Conservation (phyloP, 2,888 invertebrate genomes). For the Limulus polyphemus region DNA sequence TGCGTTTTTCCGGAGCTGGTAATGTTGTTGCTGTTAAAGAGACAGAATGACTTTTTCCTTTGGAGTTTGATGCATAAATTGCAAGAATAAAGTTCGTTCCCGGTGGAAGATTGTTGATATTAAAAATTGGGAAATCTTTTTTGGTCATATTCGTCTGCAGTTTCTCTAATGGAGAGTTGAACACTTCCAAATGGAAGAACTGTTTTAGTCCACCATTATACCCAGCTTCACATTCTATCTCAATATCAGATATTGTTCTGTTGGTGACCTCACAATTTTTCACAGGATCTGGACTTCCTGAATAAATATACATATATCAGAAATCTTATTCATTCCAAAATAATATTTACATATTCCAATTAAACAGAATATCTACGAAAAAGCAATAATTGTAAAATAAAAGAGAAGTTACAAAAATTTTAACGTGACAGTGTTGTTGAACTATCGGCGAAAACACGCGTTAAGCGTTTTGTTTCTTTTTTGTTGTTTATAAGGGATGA, state of each 20-base stretch:
- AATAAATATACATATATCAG: too few relatives aligned
- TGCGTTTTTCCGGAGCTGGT: neutral
- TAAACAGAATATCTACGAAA: too few relatives aligned
- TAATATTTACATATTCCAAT: too few relatives aligned
- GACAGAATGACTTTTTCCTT: neutral
- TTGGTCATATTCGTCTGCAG: neutral
- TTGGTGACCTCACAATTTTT: neutral
- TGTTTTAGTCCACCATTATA: neutral
- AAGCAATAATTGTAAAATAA: too few relatives aligned
- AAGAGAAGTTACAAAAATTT: too few relatives aligned
- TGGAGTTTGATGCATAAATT: neutral
- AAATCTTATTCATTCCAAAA: too few relatives aligned
- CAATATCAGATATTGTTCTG: neutral
- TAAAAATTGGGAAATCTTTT: neutral
- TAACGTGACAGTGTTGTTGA: too few relatives aligned
- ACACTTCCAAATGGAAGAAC: neutral
- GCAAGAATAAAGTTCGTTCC: neutral
- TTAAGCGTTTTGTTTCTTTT: too few relatives aligned
- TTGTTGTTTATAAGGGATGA: too few relatives aligned
- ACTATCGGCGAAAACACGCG: too few relatives aligned
- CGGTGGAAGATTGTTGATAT: neutral
- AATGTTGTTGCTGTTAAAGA: neutral
- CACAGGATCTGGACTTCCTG: neutral
- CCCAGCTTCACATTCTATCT: neutral
- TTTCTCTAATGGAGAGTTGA: neutral